Conservation (phyloP, 2,888 invertebrate species). For the Pilophorus perplexus region DNA sequence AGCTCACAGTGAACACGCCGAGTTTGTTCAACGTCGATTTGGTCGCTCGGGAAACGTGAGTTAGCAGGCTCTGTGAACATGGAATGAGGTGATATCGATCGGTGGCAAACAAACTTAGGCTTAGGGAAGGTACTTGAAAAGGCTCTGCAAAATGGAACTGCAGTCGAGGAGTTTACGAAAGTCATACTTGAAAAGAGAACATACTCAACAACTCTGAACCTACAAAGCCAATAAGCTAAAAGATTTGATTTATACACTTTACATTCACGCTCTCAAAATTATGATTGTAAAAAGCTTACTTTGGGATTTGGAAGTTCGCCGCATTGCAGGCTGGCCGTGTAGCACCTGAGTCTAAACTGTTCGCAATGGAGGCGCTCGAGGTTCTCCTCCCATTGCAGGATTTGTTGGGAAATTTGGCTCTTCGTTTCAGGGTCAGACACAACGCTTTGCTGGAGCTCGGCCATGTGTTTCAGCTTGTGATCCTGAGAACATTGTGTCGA, state of each 20-base stretch:
- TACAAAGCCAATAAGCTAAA: too few species aligned
- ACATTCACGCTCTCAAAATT: slow-evolving; percentile 2
- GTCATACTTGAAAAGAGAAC: too few species aligned
- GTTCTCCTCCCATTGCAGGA: slow-evolving; percentile 95
- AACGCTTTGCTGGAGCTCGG: slow-evolving; percentile 96
- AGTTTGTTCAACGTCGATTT: slow-evolving; percentile 92
- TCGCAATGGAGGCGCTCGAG: slow-evolving; percentile 93
- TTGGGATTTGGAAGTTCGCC: slow-evolving; percentile 96
- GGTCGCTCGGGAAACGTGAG: slow-evolving; percentile 91
- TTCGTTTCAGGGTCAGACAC: slow-evolving; percentile 89
- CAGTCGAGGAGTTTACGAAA: too few species aligned
- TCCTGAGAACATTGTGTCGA: too few species aligned
- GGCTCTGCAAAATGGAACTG: too few species aligned
- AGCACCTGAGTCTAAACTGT: slow-evolving; percentile 92
- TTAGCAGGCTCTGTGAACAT: slow-evolving; percentile 82
- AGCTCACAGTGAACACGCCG: slow-evolving; percentile 95
- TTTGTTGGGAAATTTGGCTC: slow-evolving; percentile 88
- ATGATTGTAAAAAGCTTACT: slow-evolving; percentile 57
- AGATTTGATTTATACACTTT: too few species aligned
- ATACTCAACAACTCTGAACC: too few species aligned
- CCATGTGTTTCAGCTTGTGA: slow-evolving; percentile 96
- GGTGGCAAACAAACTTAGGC: too few species aligned
- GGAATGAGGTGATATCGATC: not conserved
- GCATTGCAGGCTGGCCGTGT: slow-evolving; percentile 94
- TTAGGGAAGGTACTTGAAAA: not conserved